Evolutionary conservation across 30 jellyfish, hydroid and myxozoan species (phyloP), one percentile per base, ranked within the genome.

Genomic region (Turritopsis rubra): DNA sequence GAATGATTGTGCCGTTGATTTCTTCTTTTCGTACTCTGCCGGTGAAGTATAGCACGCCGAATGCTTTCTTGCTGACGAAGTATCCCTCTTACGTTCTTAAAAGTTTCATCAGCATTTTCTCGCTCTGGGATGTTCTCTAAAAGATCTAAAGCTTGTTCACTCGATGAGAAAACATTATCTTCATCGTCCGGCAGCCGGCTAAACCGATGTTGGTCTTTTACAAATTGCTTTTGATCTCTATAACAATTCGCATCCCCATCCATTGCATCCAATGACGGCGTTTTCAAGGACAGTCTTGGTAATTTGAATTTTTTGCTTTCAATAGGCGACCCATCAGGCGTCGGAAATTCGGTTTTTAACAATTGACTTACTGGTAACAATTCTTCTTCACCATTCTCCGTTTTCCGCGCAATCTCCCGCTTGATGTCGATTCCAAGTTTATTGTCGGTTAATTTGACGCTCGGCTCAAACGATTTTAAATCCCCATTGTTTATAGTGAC

Each of bases 141-240:
- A 21, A 82, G 52, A 20, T 74, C 82, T n/a, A 74, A 74, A 8
- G 82, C 26, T 74, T 74, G 82, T 13, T 82, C 87, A 28, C 72
- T 53, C 23, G 66, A 76, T 27, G 30, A 84, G 53, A 28, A 25
- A 18, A 80, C 28, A 65, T 80, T 54, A 80, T 80, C 87, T 71
- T 82, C 84, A 52, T 82, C 84, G 70, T 82, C 88, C 24, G 70
- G 52, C 27, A 82, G 31, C 22, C 8, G 53, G 71, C 84, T 82
- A 22, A 60, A 29, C 25, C 73, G 86, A 24, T 22, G 54, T 52
- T 53, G 28, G 66, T 28, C 65, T 30, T 52, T 83, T 87, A 0
- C 71, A 79, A 23, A 89, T 79, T 19, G 89, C 89, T 84, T 81
- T 86, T 72, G 92, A 84, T 54, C 24, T 89, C 73, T 4, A 90